Percentiles rank a stretch among this genome's conserved stretches.
These are phyloP conservation scores for Phoenicopterus ruber DNA, from an alignment of 2,113 vertebrate genomes.

Conservation along the genomic window DNA sequence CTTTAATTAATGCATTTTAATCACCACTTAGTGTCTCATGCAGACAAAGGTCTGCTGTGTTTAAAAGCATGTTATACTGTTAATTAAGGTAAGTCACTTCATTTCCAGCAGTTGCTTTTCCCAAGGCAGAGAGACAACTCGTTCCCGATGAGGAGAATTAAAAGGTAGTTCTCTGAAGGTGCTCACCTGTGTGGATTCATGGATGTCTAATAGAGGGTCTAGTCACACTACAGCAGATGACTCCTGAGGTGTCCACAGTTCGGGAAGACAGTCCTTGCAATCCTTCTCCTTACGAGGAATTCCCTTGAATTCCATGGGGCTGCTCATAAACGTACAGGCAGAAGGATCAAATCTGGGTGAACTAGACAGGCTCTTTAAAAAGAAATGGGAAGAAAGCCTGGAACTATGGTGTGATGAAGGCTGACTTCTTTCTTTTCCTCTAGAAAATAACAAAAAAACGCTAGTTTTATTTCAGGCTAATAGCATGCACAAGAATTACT, in stretches of 20 bases:
- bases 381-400: neutral
- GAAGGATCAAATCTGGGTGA: neutral
- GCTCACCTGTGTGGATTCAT: neutral
- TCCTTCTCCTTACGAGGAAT: neutral
- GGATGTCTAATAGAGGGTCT: neutral
- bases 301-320: neutral
- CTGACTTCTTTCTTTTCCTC: neutral
- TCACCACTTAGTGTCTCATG: neutral
- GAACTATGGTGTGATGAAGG: neutral
- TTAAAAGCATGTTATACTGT: neutral
- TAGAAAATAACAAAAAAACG: neutral
- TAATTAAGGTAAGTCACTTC: neutral
- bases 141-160: neutral
- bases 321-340: neutral
- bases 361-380: neutral
- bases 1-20: neutral
- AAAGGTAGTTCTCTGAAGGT: neutral
- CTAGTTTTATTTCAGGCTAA: neutral
- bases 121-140: neutral
- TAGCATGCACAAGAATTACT: neutral
- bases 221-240: neutral
- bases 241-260: neutral
- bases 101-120: neutral
- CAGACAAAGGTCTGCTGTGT: neutral
- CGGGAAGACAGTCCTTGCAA: neutral